phyloP scores from a whole-genome alignment of 2,888 invertebrate species.

The Liodrosophila aerea region DNA sequence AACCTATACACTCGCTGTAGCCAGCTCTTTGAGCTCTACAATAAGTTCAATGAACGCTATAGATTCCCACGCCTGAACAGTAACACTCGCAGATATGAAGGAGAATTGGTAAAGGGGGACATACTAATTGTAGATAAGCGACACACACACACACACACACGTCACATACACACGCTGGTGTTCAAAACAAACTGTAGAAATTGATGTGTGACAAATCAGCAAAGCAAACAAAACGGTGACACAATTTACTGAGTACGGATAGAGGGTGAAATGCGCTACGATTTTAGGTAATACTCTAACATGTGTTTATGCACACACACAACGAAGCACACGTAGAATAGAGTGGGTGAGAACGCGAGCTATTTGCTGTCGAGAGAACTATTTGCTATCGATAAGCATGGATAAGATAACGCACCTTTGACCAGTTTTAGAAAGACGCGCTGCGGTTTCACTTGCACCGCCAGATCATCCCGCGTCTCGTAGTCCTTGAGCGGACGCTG shows the following conservation, averaged over 20 bases:
- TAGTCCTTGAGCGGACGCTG: conserved; percentile 77
- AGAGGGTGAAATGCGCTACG: not conserved
- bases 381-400: not conserved
- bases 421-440: conserved; percentile 85
- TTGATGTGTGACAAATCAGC: conserved; percentile 59
- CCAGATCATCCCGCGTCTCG: conserved; percentile 73
- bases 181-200: conserved; percentile 39
- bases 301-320: not conserved
- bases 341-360: too few relatives aligned
- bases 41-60: conserved; percentile 29
- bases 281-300: not conserved
- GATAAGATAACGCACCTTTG: conserved; percentile 83
- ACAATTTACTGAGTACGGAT: conserved; percentile 32
- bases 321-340: too few relatives aligned
- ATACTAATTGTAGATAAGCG: conserved; percentile 56
- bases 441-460: conserved; percentile 87
- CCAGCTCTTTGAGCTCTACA: too few relatives aligned
- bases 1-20: too few relatives aligned
- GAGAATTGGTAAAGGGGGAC: conserved; percentile 2
- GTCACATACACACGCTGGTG: conserved; percentile 9
- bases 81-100: conserved; percentile 16
- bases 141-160: conserved; percentile 9
- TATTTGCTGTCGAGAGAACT: too few relatives aligned
- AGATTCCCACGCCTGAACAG: conserved; percentile 55
- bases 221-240: conserved; percentile 58